Evolutionary conservation across 2,888 invertebrate species (phyloP).

Genomic region (Acanthosepion lycidas): DNA sequence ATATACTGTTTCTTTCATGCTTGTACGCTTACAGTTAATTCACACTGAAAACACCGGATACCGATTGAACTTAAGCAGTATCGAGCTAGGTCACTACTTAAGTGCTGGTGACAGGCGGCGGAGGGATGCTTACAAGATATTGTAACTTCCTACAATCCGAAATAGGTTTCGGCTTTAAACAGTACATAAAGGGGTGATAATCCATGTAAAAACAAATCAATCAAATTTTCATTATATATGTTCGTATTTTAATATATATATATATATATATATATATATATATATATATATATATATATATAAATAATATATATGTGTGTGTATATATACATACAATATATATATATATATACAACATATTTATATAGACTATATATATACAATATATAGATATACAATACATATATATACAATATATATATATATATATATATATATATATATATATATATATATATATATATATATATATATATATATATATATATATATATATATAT

Average conservation of each 20-base stretch:
- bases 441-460: neutral
- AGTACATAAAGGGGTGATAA: too few relatives aligned
- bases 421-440: neutral
- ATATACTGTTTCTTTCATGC: too few relatives aligned
- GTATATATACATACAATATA: neutral
- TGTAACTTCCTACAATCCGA: too few relatives aligned
- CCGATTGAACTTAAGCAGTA: too few relatives aligned
- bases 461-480: neutral
- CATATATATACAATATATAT: constrained; percentile 33
- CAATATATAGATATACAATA: neutral
- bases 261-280: neutral
- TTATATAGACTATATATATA: neutral
- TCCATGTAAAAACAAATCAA: too few relatives aligned
- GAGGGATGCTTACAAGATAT: too few relatives aligned
- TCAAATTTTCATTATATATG: neutral
- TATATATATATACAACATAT: neutral
- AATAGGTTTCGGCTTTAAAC: too few relatives aligned
- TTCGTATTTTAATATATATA: neutral
- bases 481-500: constrained; percentile 37
- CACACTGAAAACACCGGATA: too few relatives aligned
- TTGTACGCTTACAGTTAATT: too few relatives aligned
- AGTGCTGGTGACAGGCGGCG: too few relatives aligned
- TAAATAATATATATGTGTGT: neutral
- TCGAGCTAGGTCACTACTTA: too few relatives aligned
- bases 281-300: neutral